Evolutionary conservation across 2,888 invertebrate genomes (phyloP).

Genomic region (Drosophila prostipennis): DNA sequence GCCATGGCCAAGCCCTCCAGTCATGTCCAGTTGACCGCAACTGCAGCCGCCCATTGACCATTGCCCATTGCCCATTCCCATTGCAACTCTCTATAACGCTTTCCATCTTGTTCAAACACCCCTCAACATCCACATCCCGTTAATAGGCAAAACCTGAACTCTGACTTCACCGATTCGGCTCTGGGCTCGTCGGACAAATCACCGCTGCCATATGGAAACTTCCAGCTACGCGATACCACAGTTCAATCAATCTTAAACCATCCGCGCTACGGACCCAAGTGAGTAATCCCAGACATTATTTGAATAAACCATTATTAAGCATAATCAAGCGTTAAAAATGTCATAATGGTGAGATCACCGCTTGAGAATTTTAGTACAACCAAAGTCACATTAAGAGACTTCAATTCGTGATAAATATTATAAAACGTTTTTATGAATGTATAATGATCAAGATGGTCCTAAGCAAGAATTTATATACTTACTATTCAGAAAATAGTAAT

Average conservation of each 20-base stretch:
- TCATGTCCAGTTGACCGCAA: slow-evolving; percentile 64
- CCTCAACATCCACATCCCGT: neutral
- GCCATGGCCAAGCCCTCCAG: slow-evolving; percentile 36
- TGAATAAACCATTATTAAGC: slow-evolving; percentile 12
- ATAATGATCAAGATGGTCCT: neutral
- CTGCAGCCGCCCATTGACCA: slow-evolving; percentile 21
- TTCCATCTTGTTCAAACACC: slow-evolving; percentile 10
- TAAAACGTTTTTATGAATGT: neutral
- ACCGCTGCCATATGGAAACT: slow-evolving; percentile 96
- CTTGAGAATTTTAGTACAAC: neutral
- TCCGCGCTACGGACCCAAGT: slow-evolving; percentile 95
- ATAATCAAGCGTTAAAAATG: slow-evolving; percentile 26
- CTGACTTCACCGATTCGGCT: slow-evolving; percentile 97
- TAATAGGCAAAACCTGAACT: slow-evolving; percentile 95
- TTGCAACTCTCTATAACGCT: slow-evolving; percentile 26
- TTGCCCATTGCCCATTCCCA: too few relatives aligned
- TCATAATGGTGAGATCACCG: slow-evolving; percentile 3
- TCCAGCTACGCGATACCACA: slow-evolving; percentile 95
- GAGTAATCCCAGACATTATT: slow-evolving; percentile 82
- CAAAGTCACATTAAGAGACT: neutral
- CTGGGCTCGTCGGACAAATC: slow-evolving; percentile 96
- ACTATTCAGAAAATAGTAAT: too few relatives aligned
- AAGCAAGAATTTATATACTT: too few relatives aligned
- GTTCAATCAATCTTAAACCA: slow-evolving; percentile 94
- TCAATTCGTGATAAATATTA: neutral